Evolutionary conservation across 2,888 invertebrate species (phyloP), one percentile per base, ranked within the genome.

Genomic region (Cataglyphis cursor): DNA sequence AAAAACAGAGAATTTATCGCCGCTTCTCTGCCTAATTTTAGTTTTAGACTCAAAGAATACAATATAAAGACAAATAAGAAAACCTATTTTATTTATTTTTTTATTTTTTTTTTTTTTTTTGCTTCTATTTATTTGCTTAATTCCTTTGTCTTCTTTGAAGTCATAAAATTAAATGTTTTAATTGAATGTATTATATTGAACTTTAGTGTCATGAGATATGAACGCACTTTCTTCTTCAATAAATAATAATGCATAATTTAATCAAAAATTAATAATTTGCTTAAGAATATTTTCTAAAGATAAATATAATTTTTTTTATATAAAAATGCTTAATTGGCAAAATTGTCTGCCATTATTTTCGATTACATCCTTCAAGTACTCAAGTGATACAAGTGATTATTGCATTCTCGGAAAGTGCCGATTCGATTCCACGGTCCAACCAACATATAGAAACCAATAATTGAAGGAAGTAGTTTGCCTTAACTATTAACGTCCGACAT

Each of bases 341-440:
- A 64, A 3, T n/a, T 78, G 15, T 41, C n/a, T 24, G 51, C 6
- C 38, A 21, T 54, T 76, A 76, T 18, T 65, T 76, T 44, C 59
- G 6, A 78, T 57, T 68, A 31, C 18, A 21, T 44, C 35, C 24
- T 57, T 44, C 31, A 41, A 18, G 21, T 18, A 68, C 15, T 57
- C 57, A 82, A 70, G 70, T 24, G 57, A 24, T 75, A 31, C 84
- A 89, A 89, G 87, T 87, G 83, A 85, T 87, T 87, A 89, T 84
- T 87, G 87, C 75, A 89, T 75, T 61, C 38, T 82, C 65, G 66
- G 54, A 74, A 64, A 70, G 61, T 78, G 61, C 51, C 70, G 87
- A 89, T 89, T 81, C 72, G 66, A 61, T 35, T 35, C 59, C 18
- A 59, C 51, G 82, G 73, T 72, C 81, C 78, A 41, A 68, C 81